Base-by-base conservation (phyloP, 2,888 invertebrate species). In the Drosophila nigritarsus region DNA sequence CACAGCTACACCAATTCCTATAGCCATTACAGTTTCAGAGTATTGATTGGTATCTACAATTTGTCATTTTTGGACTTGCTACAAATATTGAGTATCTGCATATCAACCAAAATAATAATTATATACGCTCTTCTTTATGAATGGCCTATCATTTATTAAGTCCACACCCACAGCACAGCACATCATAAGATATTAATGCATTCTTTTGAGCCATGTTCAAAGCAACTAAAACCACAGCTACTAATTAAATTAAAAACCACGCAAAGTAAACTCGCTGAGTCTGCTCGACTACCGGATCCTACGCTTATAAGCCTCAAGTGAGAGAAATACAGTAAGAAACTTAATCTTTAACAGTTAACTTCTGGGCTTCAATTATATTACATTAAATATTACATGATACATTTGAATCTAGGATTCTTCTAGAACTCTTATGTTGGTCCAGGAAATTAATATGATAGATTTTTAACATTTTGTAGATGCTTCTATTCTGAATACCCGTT, bases 201-300 rank as follows among this genome's bases (percentile, higher is more conserved):
- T n/a, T 53, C n/a, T 27, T 18, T 40, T 18, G 15, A 15, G 7
- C 7, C 32, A 24, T 53, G 27, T 5, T 62, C 27, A 34, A 49
- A 62, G 45, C 30, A 51, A 45, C 45, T 67, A 48, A 67, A 53
- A 30, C 45, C 45, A 11, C 38, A 45, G 56, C 24, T 27, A 40
- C 30, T 71, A 54, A 71, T 68, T 68, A 51, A 62, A 32, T 68
- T 68, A 68, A 62, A 32, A 40, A 32, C 27, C 18, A 2, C 4
- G 36, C 13, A 3, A 2, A n/a, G 2, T 49, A 18, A 11, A 9
- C 27, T 27, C 9, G 13, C 7, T n/a, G 34, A 27, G 7, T 5
- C 8, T 34, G 59, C 15, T 18, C n/a, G 32, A 50, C 38, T 20
- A 13, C 13, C 5, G 8, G 49, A 49, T 60, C 50, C 36, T 29